Evolutionary conservation across 1,140 invertebrate genomes (phyloP).

Genomic region (Batillaria attramentaria): DNA sequence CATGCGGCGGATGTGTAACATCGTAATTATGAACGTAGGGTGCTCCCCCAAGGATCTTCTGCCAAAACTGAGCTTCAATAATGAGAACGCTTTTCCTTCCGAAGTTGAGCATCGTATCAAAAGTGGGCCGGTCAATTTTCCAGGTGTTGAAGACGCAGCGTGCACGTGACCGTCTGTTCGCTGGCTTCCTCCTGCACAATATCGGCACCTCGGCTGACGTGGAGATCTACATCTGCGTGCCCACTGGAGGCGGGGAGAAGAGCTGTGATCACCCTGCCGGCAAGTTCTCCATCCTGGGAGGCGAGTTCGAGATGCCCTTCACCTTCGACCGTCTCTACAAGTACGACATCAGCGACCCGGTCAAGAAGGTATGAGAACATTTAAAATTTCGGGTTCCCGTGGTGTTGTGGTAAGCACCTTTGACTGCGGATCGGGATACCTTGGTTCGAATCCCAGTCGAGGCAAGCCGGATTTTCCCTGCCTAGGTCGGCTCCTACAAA

Average conservation of each 20-base stretch:
- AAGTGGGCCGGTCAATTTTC: not conserved
- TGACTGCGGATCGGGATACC: too few species aligned
- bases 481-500: not conserved
- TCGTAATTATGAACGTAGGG: too few species aligned
- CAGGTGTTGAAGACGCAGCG: conserved; percentile 16
- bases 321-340: conserved; percentile 44
- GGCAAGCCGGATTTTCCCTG: too few species aligned
- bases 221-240: conserved; percentile 37
- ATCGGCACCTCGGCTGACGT: conserved; percentile 43
- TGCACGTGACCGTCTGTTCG: conserved; percentile 39
- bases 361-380: too few species aligned
- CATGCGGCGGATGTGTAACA: conserved; percentile 29
- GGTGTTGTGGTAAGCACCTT: not conserved
- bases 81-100: too few species aligned
- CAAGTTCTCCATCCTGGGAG: conserved; percentile 42
- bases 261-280: conserved; percentile 44
- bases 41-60: too few species aligned
- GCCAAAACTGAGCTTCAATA: too few species aligned
- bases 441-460: too few species aligned
- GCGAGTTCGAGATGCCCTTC: conserved; percentile 45
- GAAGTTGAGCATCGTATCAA: too few species aligned
- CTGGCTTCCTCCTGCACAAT: conserved; percentile 44
- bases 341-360: conserved; percentile 19
- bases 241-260: conserved; percentile 11
- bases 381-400: not conserved